A percentile compares a stretch with the other conserved stretches of the same genome.
Evolutionary conservation across 2,797 vertebrate genomes (phyloP).

Genomic region (Zalophus californianus): DNA sequence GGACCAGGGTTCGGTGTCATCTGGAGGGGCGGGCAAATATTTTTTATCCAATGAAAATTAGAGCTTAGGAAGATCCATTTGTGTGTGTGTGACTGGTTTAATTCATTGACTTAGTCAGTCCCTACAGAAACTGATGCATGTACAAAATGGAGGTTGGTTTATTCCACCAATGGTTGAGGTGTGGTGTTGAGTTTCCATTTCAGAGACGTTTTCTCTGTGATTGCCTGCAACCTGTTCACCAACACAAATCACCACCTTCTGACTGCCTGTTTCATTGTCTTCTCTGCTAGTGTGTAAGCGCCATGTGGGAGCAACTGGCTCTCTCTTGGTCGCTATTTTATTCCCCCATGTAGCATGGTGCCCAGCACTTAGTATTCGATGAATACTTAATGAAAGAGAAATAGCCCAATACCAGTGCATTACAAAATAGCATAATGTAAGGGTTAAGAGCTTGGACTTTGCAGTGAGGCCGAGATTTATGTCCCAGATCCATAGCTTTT

Average conservation of each 20-base stretch:
- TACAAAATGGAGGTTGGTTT: neutral
- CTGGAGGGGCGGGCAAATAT: neutral
- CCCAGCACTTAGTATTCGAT: neutral
- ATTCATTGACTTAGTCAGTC: neutral
- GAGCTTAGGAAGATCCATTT: neutral
- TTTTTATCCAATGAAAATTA: slow-evolving; percentile 21
- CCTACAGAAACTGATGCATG: neutral
- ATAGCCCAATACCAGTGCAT: neutral
- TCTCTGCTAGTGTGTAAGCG: neutral
- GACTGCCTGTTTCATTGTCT: neutral
- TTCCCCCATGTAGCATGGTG: neutral
- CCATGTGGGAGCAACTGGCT: neutral
- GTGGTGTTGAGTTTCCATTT: neutral
- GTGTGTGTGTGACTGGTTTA: neutral
- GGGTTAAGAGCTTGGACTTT: neutral
- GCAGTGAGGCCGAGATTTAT: neutral
- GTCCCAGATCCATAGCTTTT: neutral
- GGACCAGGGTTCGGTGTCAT: neutral
- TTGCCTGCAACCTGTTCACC: neutral
- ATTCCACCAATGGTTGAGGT: neutral
- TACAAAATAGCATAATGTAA: neutral
- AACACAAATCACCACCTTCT: neutral
- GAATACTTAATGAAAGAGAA: slow-evolving; percentile 20
- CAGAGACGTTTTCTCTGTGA: neutral
- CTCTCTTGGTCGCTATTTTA: neutral